Conservation (phyloP, 1,140 invertebrate species). For the Drosophila chauvacae region DNA sequence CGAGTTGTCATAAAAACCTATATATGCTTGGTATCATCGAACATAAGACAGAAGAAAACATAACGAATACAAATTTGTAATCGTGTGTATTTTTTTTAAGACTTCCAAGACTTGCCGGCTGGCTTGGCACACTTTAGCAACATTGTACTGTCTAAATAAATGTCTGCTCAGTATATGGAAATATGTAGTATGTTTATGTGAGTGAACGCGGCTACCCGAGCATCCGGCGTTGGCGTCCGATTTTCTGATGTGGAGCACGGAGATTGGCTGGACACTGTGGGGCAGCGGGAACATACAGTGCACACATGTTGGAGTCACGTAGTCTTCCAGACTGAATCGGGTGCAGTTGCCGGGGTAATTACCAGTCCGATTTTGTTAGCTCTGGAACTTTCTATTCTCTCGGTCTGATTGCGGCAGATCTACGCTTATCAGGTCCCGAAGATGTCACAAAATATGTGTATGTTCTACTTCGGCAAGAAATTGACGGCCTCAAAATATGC, state of each 20-base stretch:
- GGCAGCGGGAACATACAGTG: constrained; percentile 40
- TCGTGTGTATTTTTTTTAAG: not conserved
- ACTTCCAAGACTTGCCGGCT: constrained; percentile 12
- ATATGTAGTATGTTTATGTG: constrained; percentile 24
- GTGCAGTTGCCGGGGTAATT: constrained; percentile 57
- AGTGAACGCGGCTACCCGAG: constrained; percentile 23
- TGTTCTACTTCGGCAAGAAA: constrained; percentile 21
- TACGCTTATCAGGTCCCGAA: constrained; percentile 51
- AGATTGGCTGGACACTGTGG: constrained; percentile 67
- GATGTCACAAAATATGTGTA: constrained; percentile 46
- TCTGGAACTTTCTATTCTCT: constrained; percentile 57
- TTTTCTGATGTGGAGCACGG: constrained; percentile 63
- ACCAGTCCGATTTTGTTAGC: constrained; percentile 27
- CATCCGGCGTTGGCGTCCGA: constrained; percentile 66
- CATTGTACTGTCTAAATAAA: constrained; percentile 49
- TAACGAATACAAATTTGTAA: not conserved
- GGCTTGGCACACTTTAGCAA: constrained; percentile 66
- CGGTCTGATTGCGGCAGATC: constrained; percentile 14
- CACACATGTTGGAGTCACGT: constrained; percentile 68
- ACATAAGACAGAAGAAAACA: constrained; percentile 27
- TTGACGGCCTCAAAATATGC: constrained; percentile 44
- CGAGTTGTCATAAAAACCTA: constrained; percentile 23
- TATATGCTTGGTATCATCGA: constrained; percentile 7
- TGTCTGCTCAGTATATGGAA: constrained; percentile 21
- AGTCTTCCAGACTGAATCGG: constrained; percentile 29